Conservation (phyloP, 2,113 vertebrate species). For the Leucopternis melanops region DNA sequence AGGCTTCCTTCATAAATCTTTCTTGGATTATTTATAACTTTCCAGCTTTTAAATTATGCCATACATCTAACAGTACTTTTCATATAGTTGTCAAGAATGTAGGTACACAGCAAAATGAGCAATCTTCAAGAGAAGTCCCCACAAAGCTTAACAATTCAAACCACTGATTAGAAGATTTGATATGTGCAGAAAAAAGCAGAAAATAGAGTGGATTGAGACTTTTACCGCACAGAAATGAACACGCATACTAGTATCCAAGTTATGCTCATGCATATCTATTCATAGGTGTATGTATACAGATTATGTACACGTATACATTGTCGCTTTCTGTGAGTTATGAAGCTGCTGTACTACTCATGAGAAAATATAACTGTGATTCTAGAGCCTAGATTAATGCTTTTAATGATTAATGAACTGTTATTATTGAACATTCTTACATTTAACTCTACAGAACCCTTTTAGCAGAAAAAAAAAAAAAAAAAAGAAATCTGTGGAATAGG, state of each 20-base stretch:
- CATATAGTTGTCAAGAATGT: background rate
- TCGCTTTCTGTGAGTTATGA: background rate
- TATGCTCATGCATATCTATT: background rate
- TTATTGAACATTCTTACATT: background rate
- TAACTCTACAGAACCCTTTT: background rate
- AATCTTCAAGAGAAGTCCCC: background rate
- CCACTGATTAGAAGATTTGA: background rate
- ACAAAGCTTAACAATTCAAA: background rate
- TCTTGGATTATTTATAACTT: background rate
- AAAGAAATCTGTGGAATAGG: background rate
- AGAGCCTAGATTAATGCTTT: background rate
- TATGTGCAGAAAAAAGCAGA: background rate
- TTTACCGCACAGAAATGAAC: background rate
- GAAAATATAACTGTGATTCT: background rate
- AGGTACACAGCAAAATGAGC: background rate
- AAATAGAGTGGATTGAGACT: background rate
- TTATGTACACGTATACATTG: background rate
- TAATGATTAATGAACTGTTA: background rate
- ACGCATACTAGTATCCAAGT: background rate
- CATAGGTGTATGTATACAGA: background rate
- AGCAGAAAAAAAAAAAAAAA: constrained; percentile 8
- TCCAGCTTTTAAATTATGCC: background rate
- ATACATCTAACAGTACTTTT: background rate
- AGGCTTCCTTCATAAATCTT: background rate
- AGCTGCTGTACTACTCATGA: background rate